phyloP scores from a whole-genome alignment of 1,140 invertebrate species.

The Pomacea maculata region DNA sequence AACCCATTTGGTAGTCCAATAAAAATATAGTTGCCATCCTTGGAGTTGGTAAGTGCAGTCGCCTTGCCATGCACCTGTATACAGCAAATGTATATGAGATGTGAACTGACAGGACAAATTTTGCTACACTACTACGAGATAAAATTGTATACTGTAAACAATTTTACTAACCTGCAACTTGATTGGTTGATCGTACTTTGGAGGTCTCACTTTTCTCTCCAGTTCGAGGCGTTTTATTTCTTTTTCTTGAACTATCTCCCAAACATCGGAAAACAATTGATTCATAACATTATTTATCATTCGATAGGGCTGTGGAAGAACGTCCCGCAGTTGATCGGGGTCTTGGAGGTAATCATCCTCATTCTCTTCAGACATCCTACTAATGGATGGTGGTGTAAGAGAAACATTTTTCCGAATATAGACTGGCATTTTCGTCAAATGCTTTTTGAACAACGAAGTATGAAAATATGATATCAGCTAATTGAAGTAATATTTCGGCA shows the following conservation, averaged over 20 bases:
- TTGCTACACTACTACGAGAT: neutral
- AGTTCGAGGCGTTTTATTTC: conserved; percentile 48
- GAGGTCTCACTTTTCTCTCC: conserved; percentile 45
- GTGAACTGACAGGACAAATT: neutral
- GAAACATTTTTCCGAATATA: conserved; percentile 55
- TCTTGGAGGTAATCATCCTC: conserved; percentile 61
- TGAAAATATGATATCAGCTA: neutral
- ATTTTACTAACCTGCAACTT: conserved; percentile 13
- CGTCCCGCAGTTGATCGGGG: conserved; percentile 56
- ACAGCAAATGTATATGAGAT: neutral
- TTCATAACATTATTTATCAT: conserved; percentile 58
- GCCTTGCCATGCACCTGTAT: conserved; percentile 39
- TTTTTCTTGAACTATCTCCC: conserved; percentile 49
- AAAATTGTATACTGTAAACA: neutral
- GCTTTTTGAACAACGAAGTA: neutral
- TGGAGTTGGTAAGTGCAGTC: conserved; percentile 41
- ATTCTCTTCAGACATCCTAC: conserved; percentile 49
- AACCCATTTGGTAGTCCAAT: conserved; percentile 55
- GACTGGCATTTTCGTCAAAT: conserved; percentile 49
- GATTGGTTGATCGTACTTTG: conserved; percentile 43
- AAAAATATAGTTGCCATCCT: conserved; percentile 58
- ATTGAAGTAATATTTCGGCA: neutral
- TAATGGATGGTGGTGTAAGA: conserved; percentile 55
- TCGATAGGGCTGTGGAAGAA: conserved; percentile 61
- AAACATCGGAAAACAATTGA: conserved; percentile 52